phyloP scores from a whole-genome alignment of 2,113 vertebrate species.

The Leptobrachium ailaonicum region DNA sequence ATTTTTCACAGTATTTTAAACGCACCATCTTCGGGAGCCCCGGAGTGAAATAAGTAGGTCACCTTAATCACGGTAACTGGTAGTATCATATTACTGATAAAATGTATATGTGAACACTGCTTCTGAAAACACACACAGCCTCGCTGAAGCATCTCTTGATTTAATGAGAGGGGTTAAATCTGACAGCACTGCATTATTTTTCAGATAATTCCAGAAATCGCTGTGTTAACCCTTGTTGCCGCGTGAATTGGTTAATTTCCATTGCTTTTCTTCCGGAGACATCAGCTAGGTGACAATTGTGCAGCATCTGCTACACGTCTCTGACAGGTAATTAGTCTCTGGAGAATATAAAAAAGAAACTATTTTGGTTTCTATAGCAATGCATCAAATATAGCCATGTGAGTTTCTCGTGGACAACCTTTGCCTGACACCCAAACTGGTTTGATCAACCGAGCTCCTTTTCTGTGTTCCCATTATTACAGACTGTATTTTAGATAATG shows the following conservation, averaged over 20 bases:
- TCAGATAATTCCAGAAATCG: background rate
- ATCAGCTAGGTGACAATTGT: conserved; percentile 37
- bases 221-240: conserved; percentile 34
- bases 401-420: conserved; percentile 14
- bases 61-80: too few relatives aligned
- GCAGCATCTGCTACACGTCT: conserved; percentile 33
- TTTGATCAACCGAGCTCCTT: background rate
- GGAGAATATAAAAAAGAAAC: conserved; percentile 36
- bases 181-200: background rate
- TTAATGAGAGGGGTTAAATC: conserved; percentile 21
- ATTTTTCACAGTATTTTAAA: too few relatives aligned
- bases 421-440: background rate
- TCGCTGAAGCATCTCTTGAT: background rate
- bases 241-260: conserved; percentile 31
- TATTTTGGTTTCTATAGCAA: conserved; percentile 45
- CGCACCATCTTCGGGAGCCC: too few relatives aligned
- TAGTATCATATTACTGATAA: too few relatives aligned
- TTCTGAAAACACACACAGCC: background rate
- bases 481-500: background rate
- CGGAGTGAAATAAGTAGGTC: too few relatives aligned
- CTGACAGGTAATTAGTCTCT: conserved; percentile 49
- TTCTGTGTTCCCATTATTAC: background rate
- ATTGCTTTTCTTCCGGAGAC: conserved; percentile 26
- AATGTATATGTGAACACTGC: background rate
- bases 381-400: conserved; percentile 43